A percentile compares a stretch with the other conserved stretches of the same genome.
phyloP scores from a whole-genome alignment of 1,140 invertebrate species.

The Daktulosphaira vitifoliae region DNA sequence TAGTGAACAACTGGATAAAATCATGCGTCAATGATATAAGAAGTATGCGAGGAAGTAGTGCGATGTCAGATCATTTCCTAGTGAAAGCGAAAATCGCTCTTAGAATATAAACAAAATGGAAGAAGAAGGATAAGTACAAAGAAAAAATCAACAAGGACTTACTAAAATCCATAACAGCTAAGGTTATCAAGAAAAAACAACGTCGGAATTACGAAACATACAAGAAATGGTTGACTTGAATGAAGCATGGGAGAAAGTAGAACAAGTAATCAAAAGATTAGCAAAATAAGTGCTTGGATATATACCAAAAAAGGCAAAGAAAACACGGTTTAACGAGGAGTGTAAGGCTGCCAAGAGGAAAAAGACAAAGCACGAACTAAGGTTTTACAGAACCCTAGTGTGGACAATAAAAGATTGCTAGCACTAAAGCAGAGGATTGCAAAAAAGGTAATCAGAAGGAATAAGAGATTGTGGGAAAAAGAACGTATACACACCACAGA shows the following conservation, averaged over 20 bases:
- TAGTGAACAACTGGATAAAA: background rate
- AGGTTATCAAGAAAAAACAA: conserved; percentile 5
- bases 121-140: background rate
- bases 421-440: background rate
- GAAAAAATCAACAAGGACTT: background rate
- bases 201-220: background rate
- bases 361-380: background rate
- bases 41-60: background rate
- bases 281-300: background rate
- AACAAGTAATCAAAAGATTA: conserved; percentile 1
- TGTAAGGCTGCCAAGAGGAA: background rate
- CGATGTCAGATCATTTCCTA: conserved; percentile 5
- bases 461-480: conserved; percentile 1
- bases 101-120: conserved; percentile 4
- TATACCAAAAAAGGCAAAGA: no score
- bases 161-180: background rate
- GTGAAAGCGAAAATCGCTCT: no score
- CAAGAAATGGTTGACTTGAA: background rate
- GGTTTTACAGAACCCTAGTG: background rate
- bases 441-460: conserved; percentile 8
- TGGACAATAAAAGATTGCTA: conserved; percentile 4
- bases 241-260: background rate
- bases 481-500: background rate
- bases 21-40: background rate
- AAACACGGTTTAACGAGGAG: background rate